phyloP scores from a whole-genome alignment of 2,797 vertebrate genomes.

The Neosalanx taihuensis region DNA sequence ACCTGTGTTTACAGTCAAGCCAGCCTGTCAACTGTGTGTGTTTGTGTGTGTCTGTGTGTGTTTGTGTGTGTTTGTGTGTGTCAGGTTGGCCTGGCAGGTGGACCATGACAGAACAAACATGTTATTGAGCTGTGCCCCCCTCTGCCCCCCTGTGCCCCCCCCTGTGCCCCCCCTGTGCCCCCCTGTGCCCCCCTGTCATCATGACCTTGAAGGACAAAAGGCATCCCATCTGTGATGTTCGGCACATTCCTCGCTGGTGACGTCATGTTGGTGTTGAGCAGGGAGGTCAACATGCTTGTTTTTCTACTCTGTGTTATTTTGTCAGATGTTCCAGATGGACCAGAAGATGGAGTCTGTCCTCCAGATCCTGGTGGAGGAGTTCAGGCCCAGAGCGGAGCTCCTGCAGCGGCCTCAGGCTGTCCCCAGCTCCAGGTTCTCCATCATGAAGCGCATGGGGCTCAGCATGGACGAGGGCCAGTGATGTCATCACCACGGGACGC shows the following conservation, averaged over 20 bases:
- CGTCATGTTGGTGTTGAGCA: constrained; percentile 24
- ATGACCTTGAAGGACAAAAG: constrained; percentile 15
- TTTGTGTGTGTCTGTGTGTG: background rate
- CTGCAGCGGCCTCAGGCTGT: constrained; percentile 42
- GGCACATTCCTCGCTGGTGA: background rate
- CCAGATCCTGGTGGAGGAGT: constrained; percentile 69
- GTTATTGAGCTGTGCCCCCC: constrained; percentile 60
- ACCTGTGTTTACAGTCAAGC: constrained; percentile 62
- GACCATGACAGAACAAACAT: constrained; percentile 52
- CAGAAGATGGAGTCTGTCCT: constrained; percentile 70
- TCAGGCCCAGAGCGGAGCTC: constrained; percentile 62
- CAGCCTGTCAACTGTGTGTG: constrained; percentile 3
- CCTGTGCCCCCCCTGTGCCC: too few species aligned
- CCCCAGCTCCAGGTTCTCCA: constrained; percentile 60
- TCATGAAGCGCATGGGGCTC: constrained; percentile 65
- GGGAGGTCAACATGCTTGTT: background rate
- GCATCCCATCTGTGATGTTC: background rate
- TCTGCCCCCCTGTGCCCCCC: too few species aligned
- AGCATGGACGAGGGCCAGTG: constrained; percentile 71
- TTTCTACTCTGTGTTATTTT: constrained; percentile 37
- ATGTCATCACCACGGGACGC: constrained; percentile 15
- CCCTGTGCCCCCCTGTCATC: too few species aligned
- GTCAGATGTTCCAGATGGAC: constrained; percentile 73
- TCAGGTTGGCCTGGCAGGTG: constrained; percentile 56
- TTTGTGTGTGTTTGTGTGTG: background rate